A percentile compares a stretch with the other conserved stretches of the same genome.
phyloP scores from a whole-genome alignment of 1,140 invertebrate species.

The Drosophila sulfurigaster region DNA sequence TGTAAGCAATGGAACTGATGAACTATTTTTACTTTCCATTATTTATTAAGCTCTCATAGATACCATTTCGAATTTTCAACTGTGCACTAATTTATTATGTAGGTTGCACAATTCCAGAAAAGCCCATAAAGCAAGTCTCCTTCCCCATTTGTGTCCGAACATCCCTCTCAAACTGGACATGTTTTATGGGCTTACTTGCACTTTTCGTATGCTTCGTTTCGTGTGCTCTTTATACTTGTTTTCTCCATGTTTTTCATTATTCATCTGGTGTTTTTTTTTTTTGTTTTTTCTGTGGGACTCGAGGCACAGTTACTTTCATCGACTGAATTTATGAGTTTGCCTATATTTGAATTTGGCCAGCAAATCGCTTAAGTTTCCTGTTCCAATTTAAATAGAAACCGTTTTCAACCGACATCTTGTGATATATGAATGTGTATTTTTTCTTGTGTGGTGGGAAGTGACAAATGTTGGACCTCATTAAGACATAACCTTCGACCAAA shows the following conservation, averaged over 20 bases:
- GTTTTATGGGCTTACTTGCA: conserved; percentile 60
- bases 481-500: conserved; percentile 8
- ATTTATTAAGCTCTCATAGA: neutral
- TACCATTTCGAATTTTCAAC: neutral
- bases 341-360: conserved; percentile 36
- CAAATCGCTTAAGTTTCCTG: conserved; percentile 70
- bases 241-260: conserved; percentile 56
- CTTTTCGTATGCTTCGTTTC: conserved; percentile 42
- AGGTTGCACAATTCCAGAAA: neutral
- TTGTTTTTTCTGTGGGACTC: neutral
- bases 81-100: neutral
- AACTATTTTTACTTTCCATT: neutral
- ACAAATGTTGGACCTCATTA: conserved; percentile 20
- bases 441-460: conserved; percentile 35
- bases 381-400: conserved; percentile 45
- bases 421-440: conserved; percentile 23
- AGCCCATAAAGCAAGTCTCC: conserved; percentile 10
- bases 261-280: conserved; percentile 45
- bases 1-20: neutral
- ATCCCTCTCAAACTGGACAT: conserved; percentile 28
- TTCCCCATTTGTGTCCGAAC: neutral
- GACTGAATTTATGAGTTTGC: conserved; percentile 40
- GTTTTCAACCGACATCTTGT: conserved; percentile 6
- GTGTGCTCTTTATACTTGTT: conserved; percentile 11
- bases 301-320: conserved; percentile 38